A percentile compares a stretch with the other conserved stretches of the same genome.
Evolutionary conservation across 2,797 vertebrate species (phyloP).

Genomic region (Orientallactaga sibirica): DNA sequence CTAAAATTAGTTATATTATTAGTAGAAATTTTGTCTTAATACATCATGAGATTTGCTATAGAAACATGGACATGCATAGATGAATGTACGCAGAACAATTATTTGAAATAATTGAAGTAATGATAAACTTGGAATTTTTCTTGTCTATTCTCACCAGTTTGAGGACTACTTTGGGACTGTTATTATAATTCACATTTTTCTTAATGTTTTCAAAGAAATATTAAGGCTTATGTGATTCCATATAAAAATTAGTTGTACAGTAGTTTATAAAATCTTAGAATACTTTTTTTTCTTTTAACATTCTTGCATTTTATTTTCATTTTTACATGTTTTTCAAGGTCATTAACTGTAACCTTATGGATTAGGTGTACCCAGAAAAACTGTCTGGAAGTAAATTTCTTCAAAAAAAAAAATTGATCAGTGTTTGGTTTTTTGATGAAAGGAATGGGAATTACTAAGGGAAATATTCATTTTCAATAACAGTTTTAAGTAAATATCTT

Average conservation of each 20-base stretch:
- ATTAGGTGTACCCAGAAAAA: slow-evolving; percentile 17
- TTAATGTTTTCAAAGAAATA: slow-evolving; percentile 52
- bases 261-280: slow-evolving; percentile 55
- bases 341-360: slow-evolving; percentile 48
- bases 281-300: slow-evolving; percentile 55
- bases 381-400: slow-evolving; percentile 17
- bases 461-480: neutral
- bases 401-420: no score
- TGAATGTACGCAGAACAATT: neutral
- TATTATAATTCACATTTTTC: slow-evolving; percentile 46
- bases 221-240: neutral
- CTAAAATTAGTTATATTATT: neutral
- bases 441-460: neutral
- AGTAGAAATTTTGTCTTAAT: neutral
- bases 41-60: neutral
- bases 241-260: slow-evolving; percentile 12
- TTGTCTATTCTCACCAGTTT: slow-evolving; percentile 20
- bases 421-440: neutral
- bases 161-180: slow-evolving; percentile 12
- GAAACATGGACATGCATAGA: neutral
- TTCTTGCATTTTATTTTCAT: slow-evolving; percentile 40
- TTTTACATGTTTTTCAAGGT: slow-evolving; percentile 50
- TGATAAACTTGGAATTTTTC: neutral
- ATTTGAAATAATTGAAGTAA: neutral
- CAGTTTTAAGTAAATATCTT: neutral